Percentiles rank a stretch among this genome's conserved stretches.
These are phyloP conservation scores for Bos javanicus DNA, from an alignment of 2,113 vertebrate species.

Conservation along the genomic window DNA sequence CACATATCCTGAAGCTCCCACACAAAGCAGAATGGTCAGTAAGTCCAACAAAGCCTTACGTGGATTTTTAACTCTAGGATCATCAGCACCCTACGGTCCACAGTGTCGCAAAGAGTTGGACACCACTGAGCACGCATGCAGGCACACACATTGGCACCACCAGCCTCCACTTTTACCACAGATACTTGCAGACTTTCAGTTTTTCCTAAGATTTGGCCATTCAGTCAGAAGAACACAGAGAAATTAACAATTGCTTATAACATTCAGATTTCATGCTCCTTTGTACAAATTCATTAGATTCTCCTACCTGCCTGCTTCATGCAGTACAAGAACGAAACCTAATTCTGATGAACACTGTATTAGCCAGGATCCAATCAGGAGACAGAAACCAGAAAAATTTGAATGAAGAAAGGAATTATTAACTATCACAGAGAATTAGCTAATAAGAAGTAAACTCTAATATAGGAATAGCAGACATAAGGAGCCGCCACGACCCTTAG, in stretches of 20 bases:
- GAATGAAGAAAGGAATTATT: not conserved
- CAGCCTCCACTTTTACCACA: not conserved
- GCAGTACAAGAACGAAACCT: not conserved
- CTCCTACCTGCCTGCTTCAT: not conserved
- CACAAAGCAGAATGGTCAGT: not conserved
- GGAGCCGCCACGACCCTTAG: not conserved
- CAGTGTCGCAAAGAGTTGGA: not conserved
- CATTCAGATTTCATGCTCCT: not conserved
- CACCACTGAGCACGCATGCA: fast-evolving
- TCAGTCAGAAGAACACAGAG: not conserved
- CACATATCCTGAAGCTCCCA: not conserved
- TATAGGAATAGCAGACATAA: not conserved
- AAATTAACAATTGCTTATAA: not conserved
- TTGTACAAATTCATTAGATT: not conserved
- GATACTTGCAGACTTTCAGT: not conserved
- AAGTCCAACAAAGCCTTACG: not conserved
- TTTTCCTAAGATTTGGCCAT: not conserved
- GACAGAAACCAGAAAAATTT: not conserved
- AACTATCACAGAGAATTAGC: not conserved
- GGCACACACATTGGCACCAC: not conserved
- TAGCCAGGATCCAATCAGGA: not conserved
- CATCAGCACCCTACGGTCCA: not conserved
- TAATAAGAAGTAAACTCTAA: not conserved
- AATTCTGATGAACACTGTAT: not conserved
- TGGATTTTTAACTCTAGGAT: not conserved